Conservation (phyloP, 2,888 invertebrate genomes). For the Brenthis ino region DNA sequence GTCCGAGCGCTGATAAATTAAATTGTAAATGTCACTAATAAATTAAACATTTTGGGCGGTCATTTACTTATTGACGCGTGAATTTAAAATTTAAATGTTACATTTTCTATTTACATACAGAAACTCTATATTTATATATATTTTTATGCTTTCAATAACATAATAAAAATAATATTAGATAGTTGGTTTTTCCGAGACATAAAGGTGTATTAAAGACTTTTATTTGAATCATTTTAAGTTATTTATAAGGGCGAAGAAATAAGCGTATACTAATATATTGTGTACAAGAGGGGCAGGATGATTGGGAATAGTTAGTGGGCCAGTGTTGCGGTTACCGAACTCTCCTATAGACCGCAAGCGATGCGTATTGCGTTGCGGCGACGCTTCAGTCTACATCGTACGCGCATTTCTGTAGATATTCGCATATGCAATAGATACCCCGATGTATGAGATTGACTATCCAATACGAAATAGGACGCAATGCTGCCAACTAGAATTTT, state of each 20-base stretch:
- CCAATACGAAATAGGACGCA: conserved; percentile 26
- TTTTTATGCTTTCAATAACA: too few relatives aligned
- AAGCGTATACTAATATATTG: too few relatives aligned
- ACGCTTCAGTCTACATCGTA: conserved; percentile 37
- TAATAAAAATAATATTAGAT: too few relatives aligned
- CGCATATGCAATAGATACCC: conserved; percentile 24
- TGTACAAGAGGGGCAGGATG: conserved; percentile 31
- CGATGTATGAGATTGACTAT: conserved; percentile 25
- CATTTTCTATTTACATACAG: background rate
- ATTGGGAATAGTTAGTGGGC: conserved; percentile 54
- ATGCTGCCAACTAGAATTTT: conserved; percentile 17
- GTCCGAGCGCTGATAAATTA: conserved; percentile 24
- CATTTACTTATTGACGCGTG: conserved; percentile 19
- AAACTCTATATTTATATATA: too few relatives aligned
- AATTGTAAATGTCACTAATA: conserved; percentile 28
- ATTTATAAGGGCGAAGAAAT: too few relatives aligned
- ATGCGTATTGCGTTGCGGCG: conserved; percentile 55
- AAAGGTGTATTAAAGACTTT: too few relatives aligned
- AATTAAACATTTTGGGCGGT: conserved; percentile 26
- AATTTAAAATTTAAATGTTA: conserved; percentile 17
- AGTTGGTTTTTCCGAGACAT: too few relatives aligned
- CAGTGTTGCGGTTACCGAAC: conserved; percentile 51
- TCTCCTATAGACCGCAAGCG: conserved; percentile 60
- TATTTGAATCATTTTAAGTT: too few relatives aligned
- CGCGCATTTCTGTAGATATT: conserved; percentile 34